These are phyloP conservation scores for Ifrita kowaldi DNA, from an alignment of 2,113 vertebrate species.

Conservation along the genomic window DNA sequence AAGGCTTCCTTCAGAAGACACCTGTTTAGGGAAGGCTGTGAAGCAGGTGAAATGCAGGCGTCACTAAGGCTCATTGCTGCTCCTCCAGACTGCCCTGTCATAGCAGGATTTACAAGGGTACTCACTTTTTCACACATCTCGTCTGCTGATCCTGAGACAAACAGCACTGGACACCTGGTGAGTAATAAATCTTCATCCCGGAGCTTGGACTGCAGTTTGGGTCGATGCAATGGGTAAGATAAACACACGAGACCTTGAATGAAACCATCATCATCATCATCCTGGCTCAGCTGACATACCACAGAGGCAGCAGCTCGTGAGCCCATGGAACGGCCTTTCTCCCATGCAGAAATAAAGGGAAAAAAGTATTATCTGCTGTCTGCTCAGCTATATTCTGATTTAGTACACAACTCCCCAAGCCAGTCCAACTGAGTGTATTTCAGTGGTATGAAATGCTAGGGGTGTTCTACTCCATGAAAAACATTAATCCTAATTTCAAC, in stretches of 20 bases:
- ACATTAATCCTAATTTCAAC: neutral
- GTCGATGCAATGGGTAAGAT: slow-evolving; percentile 88
- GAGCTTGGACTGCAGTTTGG: slow-evolving; percentile 78
- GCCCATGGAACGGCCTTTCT: slow-evolving; percentile 90
- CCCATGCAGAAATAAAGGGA: neutral
- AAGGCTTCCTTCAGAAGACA: neutral
- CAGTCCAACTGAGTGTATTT: neutral
- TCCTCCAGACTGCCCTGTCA: neutral
- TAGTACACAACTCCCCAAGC: neutral
- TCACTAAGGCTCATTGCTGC: neutral
- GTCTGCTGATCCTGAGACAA: slow-evolving; percentile 89
- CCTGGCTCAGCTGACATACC: slow-evolving; percentile 63
- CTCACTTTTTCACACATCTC: slow-evolving; percentile 90
- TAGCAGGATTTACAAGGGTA: neutral
- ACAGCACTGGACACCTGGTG: slow-evolving; percentile 80
- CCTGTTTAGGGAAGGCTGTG: neutral
- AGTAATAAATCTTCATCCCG: slow-evolving; percentile 83
- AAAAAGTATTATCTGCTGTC: neutral
- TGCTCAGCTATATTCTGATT: neutral
- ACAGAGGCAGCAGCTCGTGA: slow-evolving; percentile 84
- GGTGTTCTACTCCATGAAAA: neutral
- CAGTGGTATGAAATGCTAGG: neutral
- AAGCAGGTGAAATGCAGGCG: neutral
- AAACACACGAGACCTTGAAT: slow-evolving; percentile 86
- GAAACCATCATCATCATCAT: slow-evolving; percentile 63